Percentiles rank a stretch among this genome's conserved stretches.
Conservation (phyloP, 2,797 vertebrate genomes). For the Coendou prehensilis region DNA sequence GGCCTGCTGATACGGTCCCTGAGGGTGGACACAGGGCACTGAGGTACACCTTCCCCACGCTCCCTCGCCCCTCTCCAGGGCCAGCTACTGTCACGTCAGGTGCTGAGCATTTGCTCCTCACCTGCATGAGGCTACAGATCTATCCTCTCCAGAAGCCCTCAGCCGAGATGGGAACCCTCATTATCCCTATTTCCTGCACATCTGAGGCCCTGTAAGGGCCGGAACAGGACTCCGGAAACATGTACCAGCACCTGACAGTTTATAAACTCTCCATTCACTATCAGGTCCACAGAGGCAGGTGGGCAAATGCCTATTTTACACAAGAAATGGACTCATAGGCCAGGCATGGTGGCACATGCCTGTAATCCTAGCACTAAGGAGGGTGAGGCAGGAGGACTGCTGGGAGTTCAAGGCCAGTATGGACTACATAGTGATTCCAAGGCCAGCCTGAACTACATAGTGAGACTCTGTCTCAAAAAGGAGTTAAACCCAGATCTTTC, state of each 20-base stretch:
- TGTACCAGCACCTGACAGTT: rapidly evolving
- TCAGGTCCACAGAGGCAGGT: not conserved
- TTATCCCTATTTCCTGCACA: rapidly evolving
- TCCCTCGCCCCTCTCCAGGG: not conserved
- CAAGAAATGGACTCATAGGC: not conserved
- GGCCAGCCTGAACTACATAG: not conserved
- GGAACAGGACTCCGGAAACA: not conserved
- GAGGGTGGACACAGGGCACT: not conserved
- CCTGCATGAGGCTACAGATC: not conserved
- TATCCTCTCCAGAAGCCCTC: not conserved
- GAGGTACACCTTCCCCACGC: not conserved
- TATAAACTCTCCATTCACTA: not conserved
- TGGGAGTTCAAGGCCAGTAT: not conserved
- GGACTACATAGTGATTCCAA: not conserved
- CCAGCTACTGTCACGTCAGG: not conserved
- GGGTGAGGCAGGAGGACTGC: not conserved
- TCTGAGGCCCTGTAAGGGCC: not conserved
- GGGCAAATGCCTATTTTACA: not conserved
- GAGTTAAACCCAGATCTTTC: not conserved
- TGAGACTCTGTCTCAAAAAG: not conserved
- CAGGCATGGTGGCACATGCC: not conserved
- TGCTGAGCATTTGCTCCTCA: rapidly evolving
- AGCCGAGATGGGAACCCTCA: not conserved
- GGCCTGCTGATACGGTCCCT: slow-evolving; percentile 43
- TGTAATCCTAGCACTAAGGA: not conserved